Evolutionary conservation across 2,113 vertebrate species (phyloP), one percentile per base, ranked within the genome.

Genomic region (Semicossyphus pulcher): DNA sequence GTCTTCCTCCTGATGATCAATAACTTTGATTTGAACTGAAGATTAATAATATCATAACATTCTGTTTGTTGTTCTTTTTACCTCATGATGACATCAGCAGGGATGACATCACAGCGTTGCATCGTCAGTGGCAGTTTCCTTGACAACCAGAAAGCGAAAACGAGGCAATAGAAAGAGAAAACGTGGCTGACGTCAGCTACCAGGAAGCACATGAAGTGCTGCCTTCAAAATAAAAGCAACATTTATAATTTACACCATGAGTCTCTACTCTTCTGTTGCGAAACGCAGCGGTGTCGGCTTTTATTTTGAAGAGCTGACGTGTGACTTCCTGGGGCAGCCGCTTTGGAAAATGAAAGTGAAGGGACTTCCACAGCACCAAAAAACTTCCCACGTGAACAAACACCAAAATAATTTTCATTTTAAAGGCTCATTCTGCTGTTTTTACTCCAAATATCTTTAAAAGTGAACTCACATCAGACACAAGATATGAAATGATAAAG

Each of bases 181-280:
- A 51, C 26, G 34, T 16, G 7, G 53, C 3, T 66, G 60, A 60
- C 31, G 52, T 66, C 53, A 60, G 0, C 10, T 23, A 5, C 7
- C 6, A 15, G 21, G 18, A 59, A 49, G 34, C 21, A 8, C 11
- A 10, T 11, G 10, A 5, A n/a, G 2, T 1, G 8, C 0, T 2
- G 32, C 52, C 20, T 80, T 80, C 70, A 63, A 44, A 62, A 29
- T 56, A 73, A 80, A 49, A 74, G 47, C 20, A 57, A n/a, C n/a
- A n/a, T n/a, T n/a, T n/a, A n/a, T n/a, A n/a, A n/a, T n/a, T n/a
- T n/a, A n/a, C n/a, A n/a, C n/a, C n/a, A n/a, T 3, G 5, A 18
- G 1, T n/a, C 4, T 11, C 1, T 8, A 3, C 3, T 11, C 4
- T 7, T 32, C 4, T 29, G 3, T 28, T 10, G 9, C 7, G 1